Evolutionary conservation across 2,797 vertebrate species (phyloP), one percentile per base, ranked within the genome.

Genomic region (Crypturellus tataupa): DNA sequence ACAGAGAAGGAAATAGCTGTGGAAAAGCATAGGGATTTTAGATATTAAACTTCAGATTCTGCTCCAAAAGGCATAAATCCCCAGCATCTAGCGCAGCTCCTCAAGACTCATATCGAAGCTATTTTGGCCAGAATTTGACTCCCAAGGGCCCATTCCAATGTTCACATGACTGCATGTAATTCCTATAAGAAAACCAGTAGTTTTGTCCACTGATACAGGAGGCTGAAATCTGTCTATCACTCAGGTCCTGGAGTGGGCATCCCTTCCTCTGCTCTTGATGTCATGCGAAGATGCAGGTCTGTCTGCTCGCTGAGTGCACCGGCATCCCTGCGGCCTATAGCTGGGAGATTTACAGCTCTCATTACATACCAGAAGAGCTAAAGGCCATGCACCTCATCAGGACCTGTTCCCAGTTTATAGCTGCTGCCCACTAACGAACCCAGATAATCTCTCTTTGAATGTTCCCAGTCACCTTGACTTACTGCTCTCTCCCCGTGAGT

Each of bases 391-490:
- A 87, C 73, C 90, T 85, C 87, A 73, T 85, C 78, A 79, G 65
- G 80, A 70, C 68, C 82, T 63, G 56, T 67, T 95, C 81, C 64
- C 76, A 21, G 62, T 87, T 84, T 80, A 85, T 37, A 83, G 86
- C 68, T 87, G 75, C 56, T 1, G 16, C 83, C 86, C 67, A 53
- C 47, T 89, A 91, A 89, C 39, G 82, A 92, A 82, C 83, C 87
- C 68, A 82, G 77, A 92, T 76, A 94, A 95, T 90, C 55, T 1
- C 72, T 88, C 68, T 59, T 70, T 76, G 87, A 90, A 72, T n/a
- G 39, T 68, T 92, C 80, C 84, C 92, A 85, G 92, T 70, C 80
- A 87, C 92, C 89, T 92, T 78, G 79, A 78, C 86, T 85, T 87
- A 56, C 70, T 56, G 46, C 89, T 76, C 67, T 85, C 81, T 86